These are phyloP conservation scores for Heteronetta atricapilla DNA, from an alignment of 2,113 vertebrate species.

Conservation along the genomic window DNA sequence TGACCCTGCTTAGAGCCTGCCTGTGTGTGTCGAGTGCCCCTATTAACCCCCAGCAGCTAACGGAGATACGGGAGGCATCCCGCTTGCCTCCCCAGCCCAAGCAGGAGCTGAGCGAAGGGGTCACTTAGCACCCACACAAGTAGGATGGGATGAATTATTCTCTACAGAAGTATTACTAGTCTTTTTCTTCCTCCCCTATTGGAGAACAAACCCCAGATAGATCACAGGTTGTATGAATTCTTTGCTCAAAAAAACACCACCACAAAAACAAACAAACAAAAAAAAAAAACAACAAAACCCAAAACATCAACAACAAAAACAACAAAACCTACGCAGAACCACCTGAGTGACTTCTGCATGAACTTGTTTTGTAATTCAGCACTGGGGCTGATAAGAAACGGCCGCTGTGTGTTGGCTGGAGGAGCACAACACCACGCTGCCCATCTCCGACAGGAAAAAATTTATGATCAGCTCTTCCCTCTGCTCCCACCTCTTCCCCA, in stretches of 20 bases:
- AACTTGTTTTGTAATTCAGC: constrained; percentile 54
- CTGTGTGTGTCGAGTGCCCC: constrained; percentile 51
- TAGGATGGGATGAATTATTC: constrained; percentile 47
- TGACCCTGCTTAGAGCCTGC: constrained; percentile 24
- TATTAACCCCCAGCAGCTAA: constrained; percentile 54
- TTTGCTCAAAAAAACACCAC: constrained; percentile 9
- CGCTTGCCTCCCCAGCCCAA: background rate
- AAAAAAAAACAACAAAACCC: no score
- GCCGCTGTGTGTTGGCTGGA: background rate
- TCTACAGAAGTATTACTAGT: background rate
- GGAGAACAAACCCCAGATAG: background rate
- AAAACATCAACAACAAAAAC: no score
- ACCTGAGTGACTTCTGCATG: background rate
- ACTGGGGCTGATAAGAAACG: background rate
- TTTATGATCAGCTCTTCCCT: background rate
- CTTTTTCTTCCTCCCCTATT: background rate
- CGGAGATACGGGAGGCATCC: background rate
- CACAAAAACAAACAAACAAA: background rate
- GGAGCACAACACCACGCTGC: background rate
- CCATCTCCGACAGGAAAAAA: background rate
- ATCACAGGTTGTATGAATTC: constrained; percentile 21
- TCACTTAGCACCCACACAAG: constrained; percentile 1
- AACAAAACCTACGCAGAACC: background rate
- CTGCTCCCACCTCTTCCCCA: background rate
- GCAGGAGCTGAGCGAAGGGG: background rate